These are phyloP conservation scores for Pteropus rufus DNA, from an alignment of 2,797 vertebrate genomes.

Conservation along the genomic window DNA sequence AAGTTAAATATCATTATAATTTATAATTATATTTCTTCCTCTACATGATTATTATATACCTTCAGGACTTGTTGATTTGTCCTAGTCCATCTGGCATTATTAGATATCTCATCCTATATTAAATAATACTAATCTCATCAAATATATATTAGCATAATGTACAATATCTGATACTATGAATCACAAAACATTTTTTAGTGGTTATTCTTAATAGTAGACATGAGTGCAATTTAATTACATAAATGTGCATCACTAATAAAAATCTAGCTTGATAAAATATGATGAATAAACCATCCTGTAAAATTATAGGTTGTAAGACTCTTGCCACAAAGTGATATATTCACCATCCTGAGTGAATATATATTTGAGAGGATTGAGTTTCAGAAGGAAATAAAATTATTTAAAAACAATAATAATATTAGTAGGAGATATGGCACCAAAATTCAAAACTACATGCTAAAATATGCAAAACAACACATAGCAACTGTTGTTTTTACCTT, in stretches of 20 bases:
- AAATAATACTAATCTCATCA: slow-evolving; percentile 74
- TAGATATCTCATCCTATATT: slow-evolving; percentile 52
- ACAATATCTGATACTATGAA: slow-evolving; percentile 51
- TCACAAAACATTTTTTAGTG: slow-evolving; percentile 30
- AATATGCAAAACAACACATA: slow-evolving; percentile 45
- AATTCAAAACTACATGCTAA: slow-evolving; percentile 54
- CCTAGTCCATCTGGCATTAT: slow-evolving; percentile 49
- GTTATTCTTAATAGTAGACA: slow-evolving; percentile 50
- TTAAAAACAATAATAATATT: not conserved
- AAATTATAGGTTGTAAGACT: not conserved
- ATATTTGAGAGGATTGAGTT: not conserved
- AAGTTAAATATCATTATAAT: slow-evolving; percentile 77
- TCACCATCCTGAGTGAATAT: not conserved
- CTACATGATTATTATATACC: slow-evolving; percentile 64
- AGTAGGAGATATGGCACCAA: not conserved
- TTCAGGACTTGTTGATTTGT: slow-evolving; percentile 74
- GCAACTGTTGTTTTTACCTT: slow-evolving; percentile 22
- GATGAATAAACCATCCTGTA: not conserved
- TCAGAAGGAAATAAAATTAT: not conserved
- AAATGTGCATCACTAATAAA: not conserved
- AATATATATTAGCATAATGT: slow-evolving; percentile 67
- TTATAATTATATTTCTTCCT: slow-evolving; percentile 74
- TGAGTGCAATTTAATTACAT: slow-evolving; percentile 71
- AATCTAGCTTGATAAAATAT: slow-evolving; percentile 27
- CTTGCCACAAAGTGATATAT: not conserved